Evolutionary conservation across 2,797 vertebrate genomes (phyloP), one percentile per base, ranked within the genome.

Genomic region (Ptychobarbus kaznakovi): DNA sequence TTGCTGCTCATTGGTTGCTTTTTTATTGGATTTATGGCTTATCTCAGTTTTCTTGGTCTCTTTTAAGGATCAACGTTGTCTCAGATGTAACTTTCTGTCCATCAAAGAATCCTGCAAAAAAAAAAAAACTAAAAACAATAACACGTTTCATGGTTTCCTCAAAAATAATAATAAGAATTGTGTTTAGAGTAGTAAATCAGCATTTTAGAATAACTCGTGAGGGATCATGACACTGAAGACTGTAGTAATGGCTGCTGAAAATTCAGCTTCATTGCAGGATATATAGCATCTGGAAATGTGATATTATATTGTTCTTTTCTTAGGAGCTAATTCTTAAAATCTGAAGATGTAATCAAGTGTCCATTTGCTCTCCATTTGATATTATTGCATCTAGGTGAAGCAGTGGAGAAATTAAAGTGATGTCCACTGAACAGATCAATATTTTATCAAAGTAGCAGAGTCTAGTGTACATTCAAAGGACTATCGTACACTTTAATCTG

Each of bases 361-460:
- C 51, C 51, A 40, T 25, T 77, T 25, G 51, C 20, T 58, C 51
- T 58, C 22, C 3, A 10, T 58, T 58, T 40, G 58, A 38, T 58
- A 28, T 53, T 22, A 13, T 35, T 53, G 46, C 10, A 53, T 75
- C 74, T 76, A 25, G 13, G 32, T 38, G 20, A 58, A 58, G 35
- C 35, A 58, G 20, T 58, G 51, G 32, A 61, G 35, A 9, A 42
- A 42, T 40, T 61, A 61, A 77, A 77, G 35, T 40, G 53, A 78
- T 78, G 75, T 11, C 51, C 80, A 13, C 53, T 18, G 70, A 73
- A 73, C 35, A n/a, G 11, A 74, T 63, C 9, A 9, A 74, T 65
- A 44, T 32, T 74, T 82, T 38, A 74, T 74, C 28, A 82, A 46
- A 82, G 69, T 9, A 6, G 12, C 13, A 10, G 22, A 25, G 40